These are phyloP conservation scores for Spicauda simplicius DNA, from an alignment of 2,888 invertebrate species.

Conservation along the genomic window DNA sequence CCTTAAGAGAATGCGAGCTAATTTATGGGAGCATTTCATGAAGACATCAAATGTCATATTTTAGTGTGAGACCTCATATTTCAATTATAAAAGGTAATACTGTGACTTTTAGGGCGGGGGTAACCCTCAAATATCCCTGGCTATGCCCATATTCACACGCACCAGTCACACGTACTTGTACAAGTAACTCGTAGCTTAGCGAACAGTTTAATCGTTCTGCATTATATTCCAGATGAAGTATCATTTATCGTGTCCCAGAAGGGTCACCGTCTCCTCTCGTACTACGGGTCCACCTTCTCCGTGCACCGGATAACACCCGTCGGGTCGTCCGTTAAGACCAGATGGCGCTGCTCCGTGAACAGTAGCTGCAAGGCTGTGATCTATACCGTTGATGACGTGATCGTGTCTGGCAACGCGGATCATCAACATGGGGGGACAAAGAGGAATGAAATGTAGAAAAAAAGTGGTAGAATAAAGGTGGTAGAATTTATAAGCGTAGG, in stretches of 20 bases:
- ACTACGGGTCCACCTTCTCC: not conserved
- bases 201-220: not conserved
- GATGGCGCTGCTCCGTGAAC: conserved; percentile 44
- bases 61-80: no score
- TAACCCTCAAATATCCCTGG: no score
- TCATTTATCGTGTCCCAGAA: not conserved
- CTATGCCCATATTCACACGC: no score
- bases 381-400: conserved; percentile 47
- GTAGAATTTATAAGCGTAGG: no score
- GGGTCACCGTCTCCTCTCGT: conserved; percentile 2
- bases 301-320: not conserved
- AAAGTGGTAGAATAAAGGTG: not conserved
- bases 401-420: conserved; percentile 38
- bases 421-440: conserved; percentile 43
- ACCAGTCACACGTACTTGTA: no score
- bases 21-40: no score
- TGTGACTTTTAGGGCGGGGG: no score
- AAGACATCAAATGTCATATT: no score
- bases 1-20: no score
- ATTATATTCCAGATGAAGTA: not conserved
- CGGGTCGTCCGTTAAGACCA: not conserved
- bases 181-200: no score
- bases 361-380: conserved; percentile 50
- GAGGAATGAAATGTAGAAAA: no score
- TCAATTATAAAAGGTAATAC: no score